Evolutionary conservation across 2,888 invertebrate genomes (phyloP).

Genomic region (Leucoma salicis): DNA sequence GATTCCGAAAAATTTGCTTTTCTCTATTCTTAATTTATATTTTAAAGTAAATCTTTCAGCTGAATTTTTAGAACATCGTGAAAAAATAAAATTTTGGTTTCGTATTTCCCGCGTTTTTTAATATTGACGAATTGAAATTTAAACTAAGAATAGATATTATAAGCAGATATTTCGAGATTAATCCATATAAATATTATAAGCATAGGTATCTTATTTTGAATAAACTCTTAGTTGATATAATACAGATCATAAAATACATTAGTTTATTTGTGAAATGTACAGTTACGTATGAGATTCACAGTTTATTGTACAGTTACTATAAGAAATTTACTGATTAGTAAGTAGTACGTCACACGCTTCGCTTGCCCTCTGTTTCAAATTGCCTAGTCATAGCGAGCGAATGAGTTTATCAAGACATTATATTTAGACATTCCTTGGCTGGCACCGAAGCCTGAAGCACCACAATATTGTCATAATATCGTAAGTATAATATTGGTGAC

Average conservation of each 20-base stretch:
- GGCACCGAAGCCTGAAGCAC: constrained; percentile 23
- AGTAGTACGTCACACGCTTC: constrained; percentile 33
- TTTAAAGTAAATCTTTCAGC: background rate
- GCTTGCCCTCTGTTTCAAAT: constrained; percentile 62
- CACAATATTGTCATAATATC: constrained; percentile 10
- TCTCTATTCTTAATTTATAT: no score
- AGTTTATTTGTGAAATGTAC: constrained; percentile 62
- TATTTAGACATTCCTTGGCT: constrained; percentile 36
- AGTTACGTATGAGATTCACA: constrained; percentile 80
- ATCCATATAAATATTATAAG: background rate
- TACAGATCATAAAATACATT: background rate
- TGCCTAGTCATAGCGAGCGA: constrained; percentile 72
- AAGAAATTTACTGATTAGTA: constrained; percentile 37
- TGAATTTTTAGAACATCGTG: background rate
- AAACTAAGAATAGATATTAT: background rate
- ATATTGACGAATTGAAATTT: background rate
- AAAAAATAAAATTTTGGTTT: background rate
- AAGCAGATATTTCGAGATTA: background rate
- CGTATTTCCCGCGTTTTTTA: background rate
- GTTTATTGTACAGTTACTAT: constrained; percentile 46
- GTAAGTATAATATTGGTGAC: background rate
- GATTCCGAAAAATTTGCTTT: background rate
- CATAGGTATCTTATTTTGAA: no score
- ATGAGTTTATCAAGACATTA: constrained; percentile 36
- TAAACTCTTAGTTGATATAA: background rate